A percentile compares a stretch with the other conserved stretches of the same genome.
phyloP scores from a whole-genome alignment of 2,113 vertebrate species.

The Vombatus ursinus region DNA sequence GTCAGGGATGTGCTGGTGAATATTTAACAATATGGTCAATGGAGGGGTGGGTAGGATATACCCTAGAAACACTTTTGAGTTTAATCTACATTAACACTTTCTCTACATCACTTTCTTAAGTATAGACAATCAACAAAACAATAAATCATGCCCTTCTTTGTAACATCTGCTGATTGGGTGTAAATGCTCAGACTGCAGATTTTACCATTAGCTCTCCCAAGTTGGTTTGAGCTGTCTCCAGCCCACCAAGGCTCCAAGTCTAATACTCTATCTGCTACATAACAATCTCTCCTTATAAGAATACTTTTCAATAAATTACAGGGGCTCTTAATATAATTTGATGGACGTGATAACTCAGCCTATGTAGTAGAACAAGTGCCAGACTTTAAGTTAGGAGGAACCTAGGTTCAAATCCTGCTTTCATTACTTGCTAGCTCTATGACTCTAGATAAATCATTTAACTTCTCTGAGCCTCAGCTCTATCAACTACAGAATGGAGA shows the following conservation, averaged over 20 bases:
- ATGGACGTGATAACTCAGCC: neutral
- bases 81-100: neutral
- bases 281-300: neutral
- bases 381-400: neutral
- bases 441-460: neutral
- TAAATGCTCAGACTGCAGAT: neutral
- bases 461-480: neutral
- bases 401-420: neutral
- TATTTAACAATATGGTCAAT: neutral
- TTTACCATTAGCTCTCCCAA: neutral
- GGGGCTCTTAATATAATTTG: neutral
- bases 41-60: neutral
- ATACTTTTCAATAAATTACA: neutral
- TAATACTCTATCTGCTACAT: neutral
- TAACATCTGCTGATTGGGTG: neutral
- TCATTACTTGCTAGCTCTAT: neutral
- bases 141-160: neutral
- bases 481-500: neutral
- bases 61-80: neutral
- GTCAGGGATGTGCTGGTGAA: neutral
- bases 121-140: neutral
- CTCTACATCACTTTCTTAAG: neutral
- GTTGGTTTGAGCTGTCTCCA: neutral
- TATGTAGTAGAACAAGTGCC: neutral
- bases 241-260: neutral